Evolutionary conservation across 2,888 invertebrate species (phyloP), one percentile per base, ranked within the genome.

Genomic region (Nephrotoma flavescens): DNA sequence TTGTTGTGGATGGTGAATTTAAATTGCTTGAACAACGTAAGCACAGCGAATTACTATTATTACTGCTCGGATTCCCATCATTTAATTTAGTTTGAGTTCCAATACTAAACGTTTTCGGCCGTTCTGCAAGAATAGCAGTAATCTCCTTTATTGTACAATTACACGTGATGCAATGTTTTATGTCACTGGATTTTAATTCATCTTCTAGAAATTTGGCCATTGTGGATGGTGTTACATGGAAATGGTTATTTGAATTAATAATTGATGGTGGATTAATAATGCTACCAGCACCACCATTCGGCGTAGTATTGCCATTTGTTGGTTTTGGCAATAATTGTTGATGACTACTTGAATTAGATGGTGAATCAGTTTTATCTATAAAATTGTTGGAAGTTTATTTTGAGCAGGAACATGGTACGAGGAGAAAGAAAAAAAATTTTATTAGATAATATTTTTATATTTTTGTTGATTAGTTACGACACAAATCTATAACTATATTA

Each of bases 151-250:
- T 91, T 87, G 94, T 93, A 90, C 97, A 97, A 83, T 94, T 94
- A 89, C 97, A 97, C 1, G 96, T 96, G 89, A 96, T 95, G 91
- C 97, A 97, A 90, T 97, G 97, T 91, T 96, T 96, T 1, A 95
- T 93, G 86, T 95, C 94, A 87, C 95, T 94, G 88, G 94, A 91
- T 89, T 97, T 97, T 87, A 96, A 95, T 89, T 97, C 97, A 87
- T 97, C 97, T 91, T 97, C 96, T 44, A 98, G 92, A 88, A 97
- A 96, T 93, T 97, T 97, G 2, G 97, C 97, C 96, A 97, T 96
- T 86, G 97, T 95, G 9, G 97, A 96, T 41, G 97, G 97, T 4
- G 97, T 97, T 12, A 96, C 95, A 89, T 91, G 90, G 47, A 91
- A 90, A 88, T 90, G 90, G 52, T 88, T 89, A 87, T 88, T 89